These are phyloP conservation scores for Rhynchomys soricoides DNA, from an alignment of 2,113 vertebrate species.

Conservation along the genomic window DNA sequence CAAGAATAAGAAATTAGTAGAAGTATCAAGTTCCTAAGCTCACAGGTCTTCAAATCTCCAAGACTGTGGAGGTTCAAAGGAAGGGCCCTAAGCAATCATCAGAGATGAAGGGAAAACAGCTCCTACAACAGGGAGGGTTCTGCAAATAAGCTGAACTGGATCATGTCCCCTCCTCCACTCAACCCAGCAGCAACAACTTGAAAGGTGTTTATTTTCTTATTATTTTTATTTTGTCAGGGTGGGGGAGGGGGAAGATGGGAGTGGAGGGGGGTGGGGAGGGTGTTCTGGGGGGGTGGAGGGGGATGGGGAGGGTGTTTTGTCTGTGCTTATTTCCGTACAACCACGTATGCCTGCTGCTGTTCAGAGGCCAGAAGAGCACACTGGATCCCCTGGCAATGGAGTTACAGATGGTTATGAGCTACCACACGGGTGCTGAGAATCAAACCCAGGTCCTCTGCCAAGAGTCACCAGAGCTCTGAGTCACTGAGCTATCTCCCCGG, in stretches of 20 bases:
- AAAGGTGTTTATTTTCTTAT: conserved; percentile 8
- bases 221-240: background rate
- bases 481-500: background rate
- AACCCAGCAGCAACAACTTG: conserved; percentile 67
- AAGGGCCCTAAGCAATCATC: background rate
- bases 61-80: conserved; percentile 9
- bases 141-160: conserved; percentile 59
- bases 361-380: background rate
- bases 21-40: conserved; percentile 52
- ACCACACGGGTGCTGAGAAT: background rate
- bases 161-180: conserved; percentile 9
- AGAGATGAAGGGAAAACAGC: conserved; percentile 40
- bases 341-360: background rate
- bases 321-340: background rate
- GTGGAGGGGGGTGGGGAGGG: too few species aligned
- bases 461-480: background rate
- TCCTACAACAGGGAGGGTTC: conserved; percentile 54
- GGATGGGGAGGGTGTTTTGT: background rate
- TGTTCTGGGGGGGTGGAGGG: too few species aligned
- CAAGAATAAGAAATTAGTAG: background rate
- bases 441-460: background rate
- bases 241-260: background rate
- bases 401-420: background rate
- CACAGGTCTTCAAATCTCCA: conserved; percentile 7
- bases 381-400: background rate